Evolutionary conservation across 2,888 invertebrate genomes (phyloP), one percentile per base, ranked within the genome.

Genomic region (Allolobophora icterica): DNA sequence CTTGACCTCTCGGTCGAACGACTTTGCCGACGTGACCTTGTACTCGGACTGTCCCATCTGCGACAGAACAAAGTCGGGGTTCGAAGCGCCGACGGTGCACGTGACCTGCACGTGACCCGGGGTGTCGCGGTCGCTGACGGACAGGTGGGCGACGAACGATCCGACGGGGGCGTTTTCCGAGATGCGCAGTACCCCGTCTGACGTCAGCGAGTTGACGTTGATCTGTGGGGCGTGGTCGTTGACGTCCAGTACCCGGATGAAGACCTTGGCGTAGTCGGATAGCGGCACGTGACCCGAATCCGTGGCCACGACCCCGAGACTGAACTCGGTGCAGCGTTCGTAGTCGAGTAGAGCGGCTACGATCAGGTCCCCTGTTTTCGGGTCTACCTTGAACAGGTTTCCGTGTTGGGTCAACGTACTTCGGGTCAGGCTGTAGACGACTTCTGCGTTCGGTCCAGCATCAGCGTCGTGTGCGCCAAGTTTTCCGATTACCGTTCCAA

Each of bases 141-240:
- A 91, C 15, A 92, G 89, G 89, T 92, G 92, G 15, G 93, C 92
- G 33, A 93, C 92, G 83, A 93, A 92, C 34, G 91, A 89, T 8
- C 92, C 93, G 5, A 84, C 90, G 95, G 83, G 58, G 6, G 84
- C 52, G 38, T 92, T 91, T 89, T 92, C 92, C 21, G 83, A 33
- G 30, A 92, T 52, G 17, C 91, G 58, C 58, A 95, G 95, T 15
- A 92, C 92, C 89, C 98, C 98, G 93, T 97, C 96, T 94, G 98
- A 98, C 93, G 97, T 97, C 93, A 98, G 97, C 91, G 98, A 96
- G 95, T 98, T 97, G 40, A 98, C 97, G 93, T 97, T 97, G 1
- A 97, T 96, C 19, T 97, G 96, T 91, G 98, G 97, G 0, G 97
- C 98, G 95, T 99, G 98, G 96, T 99, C 99, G 93, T 97, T 96